Base-by-base conservation (phyloP, 2,113 vertebrate species). In the Alces alces region DNA sequence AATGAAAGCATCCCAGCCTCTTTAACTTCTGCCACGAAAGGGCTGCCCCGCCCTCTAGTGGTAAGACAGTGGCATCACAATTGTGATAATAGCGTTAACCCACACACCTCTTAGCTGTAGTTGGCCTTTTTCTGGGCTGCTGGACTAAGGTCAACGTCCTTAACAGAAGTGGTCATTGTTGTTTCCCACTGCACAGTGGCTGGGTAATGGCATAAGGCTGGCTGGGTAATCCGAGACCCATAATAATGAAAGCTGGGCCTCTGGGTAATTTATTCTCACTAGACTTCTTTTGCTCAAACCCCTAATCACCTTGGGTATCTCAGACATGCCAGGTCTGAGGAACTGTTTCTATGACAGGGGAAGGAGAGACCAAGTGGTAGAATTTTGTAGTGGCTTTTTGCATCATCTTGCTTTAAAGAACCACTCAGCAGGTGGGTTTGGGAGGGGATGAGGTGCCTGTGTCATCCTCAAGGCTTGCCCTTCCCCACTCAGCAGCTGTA, bases 31-130 rank as follows among this genome's bases (percentile, higher is more conserved):
- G 39, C 87, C 86, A 19, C 0, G 1, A 87, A 39, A 52, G 19
- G 39, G n/a, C 95, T 84, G 19, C 10, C 5, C 1, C 2, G 10
- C 91, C 96, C 97, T 93, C 97, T 96, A 73, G 93, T 86, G 96
- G 54, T 50, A 13, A 70, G 0, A 47, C 2, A 1, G 33, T 6
- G 47, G 33, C 54, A 87, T 27, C 64, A 92, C 76, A 54, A 57
- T 10, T 33, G 76, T 61, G 66, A 54, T 23, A 11, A 10, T 4
- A 39, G 30, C 11, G 2, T 61, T 27, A n/a, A 28, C 64, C 30
- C 43, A 33, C 28, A 57, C 36, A 33, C 7, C 9, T 17, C 19
- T 45, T 54, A 17, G 2, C 47, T 3, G 17, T 7, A 19, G n/a
- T 21, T 66, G 60, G 47, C 30, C n/a, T 15, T 88, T 92, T 30